Evolutionary conservation across 2,113 vertebrate genomes (phyloP), one percentile per base, ranked within the genome.

Genomic region (Terrapene triunguis): DNA sequence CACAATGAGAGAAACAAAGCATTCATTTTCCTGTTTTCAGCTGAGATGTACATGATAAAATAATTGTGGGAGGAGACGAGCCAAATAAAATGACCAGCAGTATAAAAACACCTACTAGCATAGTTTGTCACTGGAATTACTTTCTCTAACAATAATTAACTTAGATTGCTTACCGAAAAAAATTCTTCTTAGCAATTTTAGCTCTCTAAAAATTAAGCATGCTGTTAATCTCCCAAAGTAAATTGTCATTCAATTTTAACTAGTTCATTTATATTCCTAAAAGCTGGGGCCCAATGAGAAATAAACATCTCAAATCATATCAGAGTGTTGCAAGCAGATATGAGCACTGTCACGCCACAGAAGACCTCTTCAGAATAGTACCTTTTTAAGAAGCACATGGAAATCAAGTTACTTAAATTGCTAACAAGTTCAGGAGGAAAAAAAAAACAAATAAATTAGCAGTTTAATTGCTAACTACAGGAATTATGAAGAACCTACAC

Each of bases 391-490:
- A 91, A 92, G 76, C 48, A 92, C n/a, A 84, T 69, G 88, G 48
- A 97, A 95, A 96, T 55, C 89, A 86, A 96, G 65, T 84, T 94
- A 94, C 85, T 93, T 82, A 88, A 80, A 84, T 29, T 94, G 72
- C 87, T 92, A 89, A 95, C 17, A 94, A 87, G 87, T 81, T 90
- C 88, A 83, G 42, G 19, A 96, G 74, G 89, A 85, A 89, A 72
- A 22, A 69, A n/a, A 35, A 57, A 1, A 2, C 57, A 89, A 89
- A 90, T 50, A 90, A 86, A 81, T 55, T 25, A 95, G 79, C 13
- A 81, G 44, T 90, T 96, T 96, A 97, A 94, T 74, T 84, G 89
- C 84, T 96, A 97, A 93, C 92, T 78, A 96, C 10, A 89, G 50
- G 48, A 19, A 25, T 59, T 93, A 82, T 50, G 96, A 95, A 83